Base-by-base conservation (phyloP, 2,888 invertebrate genomes). In the Philereme vetulata region DNA sequence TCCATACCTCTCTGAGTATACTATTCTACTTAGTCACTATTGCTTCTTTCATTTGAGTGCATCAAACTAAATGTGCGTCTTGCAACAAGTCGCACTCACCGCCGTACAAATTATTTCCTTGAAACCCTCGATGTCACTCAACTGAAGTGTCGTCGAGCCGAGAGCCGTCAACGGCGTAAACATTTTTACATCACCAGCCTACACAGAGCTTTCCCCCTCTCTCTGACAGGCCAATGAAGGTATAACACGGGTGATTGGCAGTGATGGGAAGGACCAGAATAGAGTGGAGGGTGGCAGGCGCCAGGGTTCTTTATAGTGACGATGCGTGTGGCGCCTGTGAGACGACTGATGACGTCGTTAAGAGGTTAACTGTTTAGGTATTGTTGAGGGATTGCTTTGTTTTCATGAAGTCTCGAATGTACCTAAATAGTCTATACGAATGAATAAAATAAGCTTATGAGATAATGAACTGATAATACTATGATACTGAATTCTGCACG, bases 301-400 rank as follows among this genome's bases (percentile, higher is more conserved):
- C 84, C 84, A 74, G 34, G 63, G 71, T 79, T 83, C 80, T 84
- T 84, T 83, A 83, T 80, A 60, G 74, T 75, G 80, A 77, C 82
- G 63, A 67, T 68, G 69, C 84, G 84, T 84, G 81, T 62, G 84
- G 82, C 82, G 83, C 80, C 82, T 67, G 60, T 47, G 65, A 66
- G 82, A 64, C 72, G 72, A 56, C 56, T 43, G 60, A 64, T 76
- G 79, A 78, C 76, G 77, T 80, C 76, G 77, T 65, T 62, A 64
- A 55, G 60, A 64, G 68, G 67, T 65, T 67, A 69, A 67, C 65
- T 69, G 67, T 57, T 62, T 65, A 59, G 63, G 63, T 58, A 60
- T 64, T 64, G 54, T 64, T 64, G 54, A 50, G 36, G 35, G 36
- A 46, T 46, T 45, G 47, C 42, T 10, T 49, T 44, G 33, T 58